These are phyloP conservation scores for Tribolium freemani DNA, from an alignment of 2,888 invertebrate genomes.

Conservation along the genomic window DNA sequence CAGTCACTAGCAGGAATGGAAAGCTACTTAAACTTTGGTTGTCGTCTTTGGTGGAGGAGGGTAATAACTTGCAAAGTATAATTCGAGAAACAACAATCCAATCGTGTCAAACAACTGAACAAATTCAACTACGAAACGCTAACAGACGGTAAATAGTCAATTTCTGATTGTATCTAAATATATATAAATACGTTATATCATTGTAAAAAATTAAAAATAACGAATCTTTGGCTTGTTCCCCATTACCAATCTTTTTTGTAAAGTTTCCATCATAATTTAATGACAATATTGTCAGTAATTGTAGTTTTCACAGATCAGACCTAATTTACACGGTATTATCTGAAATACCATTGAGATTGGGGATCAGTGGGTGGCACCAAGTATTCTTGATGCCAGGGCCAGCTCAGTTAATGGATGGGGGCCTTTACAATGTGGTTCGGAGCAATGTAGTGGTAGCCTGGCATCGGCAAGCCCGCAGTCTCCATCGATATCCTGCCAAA, in stretches of 20 bases:
- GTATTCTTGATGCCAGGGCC: constrained; percentile 61
- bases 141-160: constrained; percentile 52
- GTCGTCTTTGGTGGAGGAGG: constrained; percentile 15
- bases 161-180: constrained; percentile 66
- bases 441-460: constrained; percentile 92
- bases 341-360: constrained; percentile 64
- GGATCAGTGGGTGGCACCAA: constrained; percentile 63
- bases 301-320: constrained; percentile 59
- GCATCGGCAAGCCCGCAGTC: constrained; percentile 91
- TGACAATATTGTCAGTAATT: constrained; percentile 63
- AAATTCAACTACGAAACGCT: constrained; percentile 51
- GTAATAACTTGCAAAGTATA: constrained; percentile 47
- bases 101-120: constrained; percentile 49
- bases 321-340: constrained; percentile 52
- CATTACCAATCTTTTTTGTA: constrained; percentile 76
- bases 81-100: constrained; percentile 49
- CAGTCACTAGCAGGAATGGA: constrained; percentile 24
- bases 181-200: constrained; percentile 64
- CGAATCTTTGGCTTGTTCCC: constrained; percentile 90
- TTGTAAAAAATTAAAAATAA: constrained; percentile 76
- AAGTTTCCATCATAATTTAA: constrained; percentile 54
- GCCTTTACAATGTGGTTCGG: constrained; percentile 95
- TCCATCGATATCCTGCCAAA: constrained; percentile 90
- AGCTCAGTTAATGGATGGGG: constrained; percentile 83
- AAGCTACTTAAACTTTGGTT: constrained; percentile 5